Conservation (phyloP, 2,888 invertebrate species). For the Cotesia congregata region DNA sequence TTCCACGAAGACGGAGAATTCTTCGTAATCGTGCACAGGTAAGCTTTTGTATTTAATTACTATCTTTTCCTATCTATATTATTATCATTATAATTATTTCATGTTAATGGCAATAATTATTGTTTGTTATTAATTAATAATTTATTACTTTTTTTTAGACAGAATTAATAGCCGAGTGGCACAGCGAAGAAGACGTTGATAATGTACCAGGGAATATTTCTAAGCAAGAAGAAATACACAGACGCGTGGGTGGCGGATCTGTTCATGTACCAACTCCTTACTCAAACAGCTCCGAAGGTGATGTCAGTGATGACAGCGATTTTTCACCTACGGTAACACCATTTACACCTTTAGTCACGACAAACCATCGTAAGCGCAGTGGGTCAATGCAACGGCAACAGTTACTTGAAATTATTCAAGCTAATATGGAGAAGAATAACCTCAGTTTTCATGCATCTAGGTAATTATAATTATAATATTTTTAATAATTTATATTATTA, state of each 20-base stretch:
- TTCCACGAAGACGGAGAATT: conserved; percentile 62
- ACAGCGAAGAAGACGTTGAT: conserved; percentile 67
- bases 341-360: conserved; percentile 68
- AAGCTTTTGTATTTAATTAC: conserved; percentile 21
- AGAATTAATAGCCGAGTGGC: conserved; percentile 71
- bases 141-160: conserved; percentile 59
- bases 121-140: neutral
- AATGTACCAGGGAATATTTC: conserved; percentile 59
- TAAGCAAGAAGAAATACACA: conserved; percentile 66
- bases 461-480: conserved; percentile 66
- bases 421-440: conserved; percentile 92
- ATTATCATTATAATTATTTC: neutral
- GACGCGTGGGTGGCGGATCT: conserved; percentile 64
- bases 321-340: conserved; percentile 63
- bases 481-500: neutral
- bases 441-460: conserved; percentile 87
- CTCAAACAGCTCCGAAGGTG: conserved; percentile 67
- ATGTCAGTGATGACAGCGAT: conserved; percentile 66
- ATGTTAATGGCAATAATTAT: neutral
- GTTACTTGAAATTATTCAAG: conserved; percentile 88
- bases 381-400: conserved; percentile 85
- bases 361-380: conserved; percentile 75
- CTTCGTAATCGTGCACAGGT: conserved; percentile 65
- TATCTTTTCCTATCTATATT: neutral
- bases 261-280: conserved; percentile 64